Conservation (phyloP, 2,888 invertebrate genomes). For the Andrena praecox region DNA sequence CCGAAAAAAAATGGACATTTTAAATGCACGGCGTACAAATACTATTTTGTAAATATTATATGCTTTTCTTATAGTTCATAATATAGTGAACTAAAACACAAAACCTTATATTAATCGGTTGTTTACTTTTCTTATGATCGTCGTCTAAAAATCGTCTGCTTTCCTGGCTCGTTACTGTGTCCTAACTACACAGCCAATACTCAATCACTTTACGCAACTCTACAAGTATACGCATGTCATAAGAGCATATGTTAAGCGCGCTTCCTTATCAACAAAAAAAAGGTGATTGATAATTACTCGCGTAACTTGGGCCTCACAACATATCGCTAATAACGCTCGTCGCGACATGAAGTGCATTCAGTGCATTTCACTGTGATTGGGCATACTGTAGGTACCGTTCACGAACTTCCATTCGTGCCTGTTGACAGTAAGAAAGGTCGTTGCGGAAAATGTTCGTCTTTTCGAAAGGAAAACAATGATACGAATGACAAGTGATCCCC, state of each 20-base stretch:
- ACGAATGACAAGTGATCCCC: background rate
- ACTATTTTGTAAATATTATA: too few relatives aligned
- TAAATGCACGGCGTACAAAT: too few relatives aligned
- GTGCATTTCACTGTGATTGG: background rate
- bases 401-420: background rate
- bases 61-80: too few relatives aligned
- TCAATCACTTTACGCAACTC: constrained; percentile 6
- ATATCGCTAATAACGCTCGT: background rate
- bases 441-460: background rate
- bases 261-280: constrained; percentile 41
- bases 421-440: background rate
- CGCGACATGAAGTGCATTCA: background rate
- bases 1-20: too few relatives aligned
- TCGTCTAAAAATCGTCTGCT: too few relatives aligned
- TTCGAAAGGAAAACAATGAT: constrained; percentile 8
- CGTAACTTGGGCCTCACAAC: background rate
- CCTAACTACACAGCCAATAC: background rate
- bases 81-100: too few relatives aligned
- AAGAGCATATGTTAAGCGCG: constrained; percentile 14
- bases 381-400: background rate
- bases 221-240: constrained; percentile 26
- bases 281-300: constrained; percentile 4
- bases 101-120: too few relatives aligned
- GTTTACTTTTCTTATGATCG: too few relatives aligned
- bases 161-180: too few relatives aligned